Evolutionary conservation across 2,888 invertebrate species (phyloP).

Genomic region (Meganola albula): DNA sequence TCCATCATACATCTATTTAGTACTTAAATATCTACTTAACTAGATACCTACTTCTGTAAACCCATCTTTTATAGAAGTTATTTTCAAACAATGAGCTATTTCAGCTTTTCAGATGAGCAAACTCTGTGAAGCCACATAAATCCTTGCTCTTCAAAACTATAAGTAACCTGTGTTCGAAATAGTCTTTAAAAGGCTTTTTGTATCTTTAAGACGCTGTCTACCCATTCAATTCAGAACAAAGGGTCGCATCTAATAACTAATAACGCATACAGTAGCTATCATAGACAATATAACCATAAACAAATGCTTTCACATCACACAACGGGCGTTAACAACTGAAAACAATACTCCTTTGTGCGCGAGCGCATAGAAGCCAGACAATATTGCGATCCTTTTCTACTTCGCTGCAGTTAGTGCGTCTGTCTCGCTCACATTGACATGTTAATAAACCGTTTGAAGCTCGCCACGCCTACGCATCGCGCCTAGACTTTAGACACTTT

Average conservation of each 20-base stretch:
- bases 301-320: slow-evolving; percentile 39
- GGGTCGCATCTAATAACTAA: slow-evolving; percentile 13
- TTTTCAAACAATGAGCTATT: too few species aligned
- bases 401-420: slow-evolving; percentile 26
- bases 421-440: slow-evolving; percentile 51
- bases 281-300: slow-evolving; percentile 38
- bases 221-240: too few species aligned
- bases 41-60: too few species aligned
- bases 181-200: too few species aligned
- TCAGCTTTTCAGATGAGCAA: too few species aligned
- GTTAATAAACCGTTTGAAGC: slow-evolving; percentile 51
- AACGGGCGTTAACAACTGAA: slow-evolving; percentile 46
- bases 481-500: slow-evolving; percentile 26
- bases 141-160: too few species aligned
- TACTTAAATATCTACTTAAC: too few species aligned
- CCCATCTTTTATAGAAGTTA: too few species aligned
- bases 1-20: too few species aligned
- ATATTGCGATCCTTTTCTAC: slow-evolving; percentile 32
- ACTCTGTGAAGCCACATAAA: too few species aligned
- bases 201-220: too few species aligned
- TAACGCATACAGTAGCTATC: slow-evolving; percentile 30
- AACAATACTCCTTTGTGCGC: slow-evolving; percentile 49
- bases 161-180: too few species aligned
- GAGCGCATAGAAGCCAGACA: slow-evolving; percentile 41
- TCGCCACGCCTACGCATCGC: slow-evolving; percentile 42